phyloP scores from a whole-genome alignment of 2,113 vertebrate genomes.

The Pseudopipra pipra region DNA sequence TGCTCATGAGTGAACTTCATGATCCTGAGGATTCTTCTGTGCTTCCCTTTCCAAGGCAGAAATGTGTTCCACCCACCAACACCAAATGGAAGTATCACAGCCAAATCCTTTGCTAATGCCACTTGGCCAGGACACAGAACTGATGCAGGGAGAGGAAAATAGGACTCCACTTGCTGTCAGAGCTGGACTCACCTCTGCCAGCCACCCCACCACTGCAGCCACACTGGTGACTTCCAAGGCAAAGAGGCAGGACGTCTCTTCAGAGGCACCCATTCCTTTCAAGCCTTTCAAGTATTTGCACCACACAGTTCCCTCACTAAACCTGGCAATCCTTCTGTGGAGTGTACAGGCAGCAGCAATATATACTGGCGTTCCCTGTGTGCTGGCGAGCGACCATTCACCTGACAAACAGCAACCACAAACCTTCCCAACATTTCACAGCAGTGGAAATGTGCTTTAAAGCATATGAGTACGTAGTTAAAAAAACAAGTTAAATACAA shows the following conservation, averaged over 20 bases:
- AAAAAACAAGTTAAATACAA: background rate
- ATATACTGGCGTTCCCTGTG: background rate
- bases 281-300: background rate
- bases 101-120: background rate
- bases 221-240: background rate
- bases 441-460: background rate
- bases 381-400: background rate
- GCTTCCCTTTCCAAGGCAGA: background rate
- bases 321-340: background rate
- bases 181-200: background rate
- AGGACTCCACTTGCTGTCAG: background rate
- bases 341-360: background rate
- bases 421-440: background rate
- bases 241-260: background rate
- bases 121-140: background rate
- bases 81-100: background rate
- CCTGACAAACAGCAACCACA: background rate
- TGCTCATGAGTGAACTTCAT: background rate
- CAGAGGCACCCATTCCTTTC: background rate
- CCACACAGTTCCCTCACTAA: background rate
- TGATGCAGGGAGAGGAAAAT: background rate
- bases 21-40: background rate
- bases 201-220: background rate
- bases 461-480: background rate
- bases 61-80: accelerated